Conservation (phyloP, 1,140 invertebrate species). For the Heliothis subflexa region DNA sequence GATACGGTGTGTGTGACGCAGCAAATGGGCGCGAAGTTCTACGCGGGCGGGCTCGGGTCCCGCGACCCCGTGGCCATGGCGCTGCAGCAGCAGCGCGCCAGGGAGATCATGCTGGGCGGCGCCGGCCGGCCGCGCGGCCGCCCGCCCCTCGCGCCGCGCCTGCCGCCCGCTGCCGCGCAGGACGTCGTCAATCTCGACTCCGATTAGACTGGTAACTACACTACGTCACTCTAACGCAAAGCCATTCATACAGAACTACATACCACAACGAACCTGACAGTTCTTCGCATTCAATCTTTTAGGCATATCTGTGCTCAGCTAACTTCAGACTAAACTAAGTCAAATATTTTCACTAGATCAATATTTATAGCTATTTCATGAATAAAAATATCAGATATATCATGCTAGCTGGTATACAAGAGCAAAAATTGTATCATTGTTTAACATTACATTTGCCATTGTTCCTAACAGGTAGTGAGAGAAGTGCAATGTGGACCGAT, state of each 20-base stretch:
- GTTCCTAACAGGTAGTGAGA: conserved; percentile 4
- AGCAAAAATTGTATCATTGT: no score
- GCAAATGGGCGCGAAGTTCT: conserved; percentile 80
- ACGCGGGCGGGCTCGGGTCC: conserved; percentile 83
- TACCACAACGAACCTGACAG: no score
- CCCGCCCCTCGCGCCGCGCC: conserved; percentile 51
- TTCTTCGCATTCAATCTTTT: no score
- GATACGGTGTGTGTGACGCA: neutral
- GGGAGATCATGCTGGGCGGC: conserved; percentile 77
- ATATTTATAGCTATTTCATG: no score
- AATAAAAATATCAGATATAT: no score
- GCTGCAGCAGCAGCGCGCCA: conserved; percentile 79
- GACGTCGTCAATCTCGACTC: conserved; percentile 81
- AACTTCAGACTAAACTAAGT: no score
- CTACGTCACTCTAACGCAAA: neutral
- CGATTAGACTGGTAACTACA: conserved; percentile 59
- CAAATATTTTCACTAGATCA: no score
- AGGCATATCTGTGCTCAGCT: no score
- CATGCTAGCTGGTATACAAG: no score
- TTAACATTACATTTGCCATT: neutral
- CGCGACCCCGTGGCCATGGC: conserved; percentile 84
- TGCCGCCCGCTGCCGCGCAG: conserved; percentile 37
- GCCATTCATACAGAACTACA: no score
- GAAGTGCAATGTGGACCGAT: conserved; percentile 66
- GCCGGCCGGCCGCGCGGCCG: conserved; percentile 57